Evolutionary conservation across 2,888 invertebrate genomes (phyloP).

Genomic region (Hedychridium roseum): DNA sequence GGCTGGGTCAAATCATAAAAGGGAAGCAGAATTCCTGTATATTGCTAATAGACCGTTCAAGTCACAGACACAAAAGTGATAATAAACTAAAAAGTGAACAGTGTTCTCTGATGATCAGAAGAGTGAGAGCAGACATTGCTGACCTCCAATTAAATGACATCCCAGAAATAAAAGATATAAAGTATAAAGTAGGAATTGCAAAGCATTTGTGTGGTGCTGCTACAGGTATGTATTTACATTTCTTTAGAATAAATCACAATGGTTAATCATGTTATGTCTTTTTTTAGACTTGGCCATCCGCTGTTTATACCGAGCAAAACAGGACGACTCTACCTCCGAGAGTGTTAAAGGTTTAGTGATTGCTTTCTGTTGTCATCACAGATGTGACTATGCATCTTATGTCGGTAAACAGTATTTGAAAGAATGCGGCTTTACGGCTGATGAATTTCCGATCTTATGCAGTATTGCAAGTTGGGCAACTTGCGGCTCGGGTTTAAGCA

Average conservation of each 20-base stretch:
- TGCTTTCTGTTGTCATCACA: constrained; percentile 92
- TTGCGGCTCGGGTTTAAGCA: constrained; percentile 76
- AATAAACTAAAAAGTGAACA: constrained; percentile 67
- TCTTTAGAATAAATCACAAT: no score
- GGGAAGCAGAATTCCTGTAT: constrained; percentile 66
- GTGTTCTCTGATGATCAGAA: constrained; percentile 64
- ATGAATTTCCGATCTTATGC: constrained; percentile 78
- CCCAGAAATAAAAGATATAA: constrained; percentile 62
- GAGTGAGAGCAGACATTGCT: constrained; percentile 83
- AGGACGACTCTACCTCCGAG: constrained; percentile 47
- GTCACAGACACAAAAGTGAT: constrained; percentile 83
- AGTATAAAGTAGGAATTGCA: constrained; percentile 73
- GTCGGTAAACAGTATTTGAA: constrained; percentile 73
- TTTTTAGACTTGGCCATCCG: constrained; percentile 75
- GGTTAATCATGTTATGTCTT: constrained; percentile 2
- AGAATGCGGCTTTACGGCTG: constrained; percentile 66
- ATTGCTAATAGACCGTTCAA: constrained; percentile 80
- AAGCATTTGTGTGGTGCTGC: constrained; percentile 92
- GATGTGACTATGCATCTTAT: constrained; percentile 77
- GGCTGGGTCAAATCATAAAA: constrained; percentile 73
- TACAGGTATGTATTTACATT: constrained; percentile 80
- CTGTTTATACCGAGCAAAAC: constrained; percentile 68
- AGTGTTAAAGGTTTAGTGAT: constrained; percentile 72
- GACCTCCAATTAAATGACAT: constrained; percentile 74
- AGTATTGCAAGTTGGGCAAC: constrained; percentile 91